Percentiles rank a stretch among this genome's conserved stretches.
These are phyloP conservation scores for Notolabrus celidotus DNA, from an alignment of 2,797 vertebrate genomes.

Conservation along the genomic window DNA sequence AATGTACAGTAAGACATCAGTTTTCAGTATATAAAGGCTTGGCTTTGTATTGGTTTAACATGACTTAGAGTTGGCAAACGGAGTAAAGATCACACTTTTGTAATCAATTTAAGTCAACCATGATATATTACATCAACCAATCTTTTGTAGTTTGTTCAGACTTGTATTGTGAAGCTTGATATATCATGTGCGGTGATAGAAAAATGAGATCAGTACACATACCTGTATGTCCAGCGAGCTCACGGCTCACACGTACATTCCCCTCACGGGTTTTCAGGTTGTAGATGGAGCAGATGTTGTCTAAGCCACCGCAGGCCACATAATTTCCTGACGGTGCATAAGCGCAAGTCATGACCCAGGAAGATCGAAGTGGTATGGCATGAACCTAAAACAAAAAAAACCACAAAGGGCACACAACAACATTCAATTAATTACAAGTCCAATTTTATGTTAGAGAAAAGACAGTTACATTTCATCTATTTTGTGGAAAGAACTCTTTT, in stretches of 20 bases:
- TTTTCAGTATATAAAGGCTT: not conserved
- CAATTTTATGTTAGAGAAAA: not conserved
- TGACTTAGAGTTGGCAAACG: not conserved
- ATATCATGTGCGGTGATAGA: not conserved
- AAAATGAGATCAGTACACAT: constrained; percentile 4
- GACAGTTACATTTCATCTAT: not conserved
- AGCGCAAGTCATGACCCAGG: constrained; percentile 99
- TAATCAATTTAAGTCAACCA: too few species aligned
- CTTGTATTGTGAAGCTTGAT: not conserved
- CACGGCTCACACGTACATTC: constrained; percentile 98
- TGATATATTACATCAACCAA: not conserved
- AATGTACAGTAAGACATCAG: not conserved
- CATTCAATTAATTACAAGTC: not conserved
- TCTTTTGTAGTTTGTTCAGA: not conserved
- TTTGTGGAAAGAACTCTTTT: not conserved
- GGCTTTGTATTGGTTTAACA: not conserved
- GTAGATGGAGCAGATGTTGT: constrained; percentile 99
- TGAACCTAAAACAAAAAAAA: constrained; percentile 90
- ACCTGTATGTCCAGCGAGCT: constrained; percentile 99
- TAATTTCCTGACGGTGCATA: constrained; percentile 99
- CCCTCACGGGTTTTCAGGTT: constrained; percentile 99
- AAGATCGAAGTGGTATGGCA: constrained; percentile 98
- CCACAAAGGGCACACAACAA: constrained; percentile 7
- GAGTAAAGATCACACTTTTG: not conserved
- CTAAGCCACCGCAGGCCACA: constrained; percentile 97